Conservation (phyloP, 2,888 invertebrate genomes). For the Thecophora atra region DNA sequence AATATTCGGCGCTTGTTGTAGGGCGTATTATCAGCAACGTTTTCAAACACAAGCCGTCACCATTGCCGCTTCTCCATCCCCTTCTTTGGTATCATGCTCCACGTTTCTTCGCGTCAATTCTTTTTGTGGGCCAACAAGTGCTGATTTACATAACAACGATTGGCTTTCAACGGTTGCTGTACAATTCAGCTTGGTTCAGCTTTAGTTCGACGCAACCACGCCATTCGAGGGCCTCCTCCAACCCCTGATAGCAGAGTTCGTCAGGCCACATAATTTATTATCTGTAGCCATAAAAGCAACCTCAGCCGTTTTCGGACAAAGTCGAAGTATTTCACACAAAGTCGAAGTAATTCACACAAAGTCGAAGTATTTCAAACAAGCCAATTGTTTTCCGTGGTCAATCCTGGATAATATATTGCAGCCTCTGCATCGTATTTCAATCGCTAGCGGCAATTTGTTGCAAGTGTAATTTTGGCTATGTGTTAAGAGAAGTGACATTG, state of each 20-base stretch:
- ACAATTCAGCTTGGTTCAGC: too few relatives aligned
- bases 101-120: background rate
- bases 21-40: background rate
- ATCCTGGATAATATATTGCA: conserved; percentile 14
- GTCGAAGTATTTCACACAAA: background rate
- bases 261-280: conserved; percentile 33
- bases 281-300: background rate
- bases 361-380: background rate
- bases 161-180: conserved; percentile 27
- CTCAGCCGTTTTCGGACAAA: background rate
- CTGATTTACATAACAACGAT: conserved; percentile 29
- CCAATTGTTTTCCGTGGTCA: background rate
- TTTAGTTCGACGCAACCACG: background rate
- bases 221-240: background rate
- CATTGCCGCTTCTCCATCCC: background rate
- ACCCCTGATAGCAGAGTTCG: conserved; percentile 11
- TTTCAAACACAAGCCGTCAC: background rate
- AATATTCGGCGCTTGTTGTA: background rate
- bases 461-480: conserved; percentile 16
- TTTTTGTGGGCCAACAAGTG: conserved; percentile 18
- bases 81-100: background rate
- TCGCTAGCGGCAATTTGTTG: conserved; percentile 24
- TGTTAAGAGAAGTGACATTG: conserved; percentile 12
- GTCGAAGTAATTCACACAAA: background rate
- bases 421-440: conserved; percentile 15